Conservation (phyloP, 2,113 vertebrate species). For the Lepus americanus region DNA sequence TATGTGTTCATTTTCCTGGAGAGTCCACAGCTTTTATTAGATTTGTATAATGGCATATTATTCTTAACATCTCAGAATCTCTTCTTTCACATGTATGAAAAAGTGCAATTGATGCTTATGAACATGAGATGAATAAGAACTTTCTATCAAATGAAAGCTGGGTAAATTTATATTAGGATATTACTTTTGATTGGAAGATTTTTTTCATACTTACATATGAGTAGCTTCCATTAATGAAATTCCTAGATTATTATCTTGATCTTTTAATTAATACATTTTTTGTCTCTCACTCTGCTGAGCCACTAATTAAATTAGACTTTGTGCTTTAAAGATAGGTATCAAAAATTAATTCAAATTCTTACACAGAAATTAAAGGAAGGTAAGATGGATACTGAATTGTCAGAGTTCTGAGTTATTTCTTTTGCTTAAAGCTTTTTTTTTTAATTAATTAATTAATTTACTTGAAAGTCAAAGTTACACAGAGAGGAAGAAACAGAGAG, state of each 20-base stretch:
- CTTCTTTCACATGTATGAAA: constrained; percentile 36
- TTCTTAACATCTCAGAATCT: constrained; percentile 42
- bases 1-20: constrained; percentile 45
- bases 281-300: constrained; percentile 19
- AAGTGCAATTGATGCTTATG: constrained; percentile 36
- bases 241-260: constrained; percentile 51
- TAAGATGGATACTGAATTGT: constrained; percentile 6
- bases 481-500: no score
- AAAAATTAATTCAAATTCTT: constrained; percentile 43
- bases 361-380: constrained; percentile 14
- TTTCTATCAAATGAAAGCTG: constrained; percentile 59
- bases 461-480: no score
- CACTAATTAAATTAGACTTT: constrained; percentile 52
- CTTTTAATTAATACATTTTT: constrained; percentile 64
- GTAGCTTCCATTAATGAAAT: constrained; percentile 56
- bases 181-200: background rate
- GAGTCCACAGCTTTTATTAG: constrained; percentile 48
- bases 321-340: constrained; percentile 59
- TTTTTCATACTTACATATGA: constrained; percentile 19
- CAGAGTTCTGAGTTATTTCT: background rate
- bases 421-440: no score
- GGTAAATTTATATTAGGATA: constrained; percentile 48
- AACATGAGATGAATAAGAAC: constrained; percentile 45
- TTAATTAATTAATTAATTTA: no score
- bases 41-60: constrained; percentile 7